A percentile compares a stretch with the other conserved stretches of the same genome.
phyloP scores from a whole-genome alignment of 2,113 vertebrate species.

The Corapipo altera region DNA sequence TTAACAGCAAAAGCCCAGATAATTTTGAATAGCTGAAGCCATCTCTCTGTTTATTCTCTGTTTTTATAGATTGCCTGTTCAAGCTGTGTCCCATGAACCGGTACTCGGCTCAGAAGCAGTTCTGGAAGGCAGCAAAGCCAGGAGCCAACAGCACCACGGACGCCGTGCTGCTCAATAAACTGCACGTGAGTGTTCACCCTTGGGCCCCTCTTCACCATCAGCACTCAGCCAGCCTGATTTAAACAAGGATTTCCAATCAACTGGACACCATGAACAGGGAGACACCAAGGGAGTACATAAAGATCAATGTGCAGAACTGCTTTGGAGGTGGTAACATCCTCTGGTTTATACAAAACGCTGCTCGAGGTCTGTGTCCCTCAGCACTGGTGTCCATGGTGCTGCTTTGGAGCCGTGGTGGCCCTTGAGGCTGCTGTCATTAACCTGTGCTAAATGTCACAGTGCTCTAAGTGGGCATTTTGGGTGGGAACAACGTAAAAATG shows the following conservation, averaged over 20 bases:
- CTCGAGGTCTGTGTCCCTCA: not conserved
- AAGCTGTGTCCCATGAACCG: conserved; percentile 98
- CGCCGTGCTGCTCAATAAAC: conserved; percentile 91
- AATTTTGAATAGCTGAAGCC: not conserved
- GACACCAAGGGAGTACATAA: fast-evolving
- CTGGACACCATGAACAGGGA: fast-evolving
- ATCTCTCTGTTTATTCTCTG: not conserved
- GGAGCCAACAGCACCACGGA: conserved; percentile 95
- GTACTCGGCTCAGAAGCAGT: conserved; percentile 98
- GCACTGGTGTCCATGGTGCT: fast-evolving
- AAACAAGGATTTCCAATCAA: fast-evolving
- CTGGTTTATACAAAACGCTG: not conserved
- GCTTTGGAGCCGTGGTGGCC: not conserved
- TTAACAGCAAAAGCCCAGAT: not conserved
- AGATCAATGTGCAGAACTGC: fast-evolving
- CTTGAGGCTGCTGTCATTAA: fast-evolving
- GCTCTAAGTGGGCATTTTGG: not conserved
- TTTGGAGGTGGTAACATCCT: fast-evolving
- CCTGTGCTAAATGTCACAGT: not conserved
- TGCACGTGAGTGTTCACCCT: conserved; percentile 82
- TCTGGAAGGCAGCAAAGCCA: conserved; percentile 98
- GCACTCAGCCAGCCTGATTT: fast-evolving
- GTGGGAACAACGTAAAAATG: not conserved
- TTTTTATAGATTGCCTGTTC: conserved; percentile 91
- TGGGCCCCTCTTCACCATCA: not conserved